phyloP scores from a whole-genome alignment of 2,888 invertebrate genomes.

The Drosophila prostipennis region DNA sequence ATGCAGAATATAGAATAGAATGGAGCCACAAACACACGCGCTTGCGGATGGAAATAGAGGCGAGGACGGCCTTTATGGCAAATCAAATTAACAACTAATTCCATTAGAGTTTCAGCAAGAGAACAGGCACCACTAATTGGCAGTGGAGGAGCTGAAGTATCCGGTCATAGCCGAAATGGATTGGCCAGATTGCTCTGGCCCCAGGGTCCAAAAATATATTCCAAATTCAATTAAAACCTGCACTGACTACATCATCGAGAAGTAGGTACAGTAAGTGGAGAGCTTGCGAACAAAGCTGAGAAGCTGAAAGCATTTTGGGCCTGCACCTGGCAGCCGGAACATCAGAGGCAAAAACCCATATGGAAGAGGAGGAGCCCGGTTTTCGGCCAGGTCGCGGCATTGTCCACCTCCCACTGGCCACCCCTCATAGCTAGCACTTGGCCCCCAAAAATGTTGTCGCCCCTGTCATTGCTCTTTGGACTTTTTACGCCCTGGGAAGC shows the following conservation, averaged over 20 bases:
- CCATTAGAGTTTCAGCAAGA: slow-evolving; percentile 46
- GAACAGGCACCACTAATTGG: slow-evolving; percentile 31
- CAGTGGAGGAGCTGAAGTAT: slow-evolving; percentile 1
- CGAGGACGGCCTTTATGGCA: slow-evolving; percentile 43
- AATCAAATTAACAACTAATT: slow-evolving; percentile 66
- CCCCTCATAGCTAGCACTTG: slow-evolving; percentile 11
- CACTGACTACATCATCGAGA: slow-evolving; percentile 9
- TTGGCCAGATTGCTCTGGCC: slow-evolving; percentile 25
- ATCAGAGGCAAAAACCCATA: slow-evolving; percentile 6
- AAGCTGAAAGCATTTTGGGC: slow-evolving; percentile 15
- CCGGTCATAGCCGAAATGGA: slow-evolving; percentile 39
- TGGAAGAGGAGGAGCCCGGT: slow-evolving; percentile 29
- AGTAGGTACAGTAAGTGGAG: slow-evolving; percentile 2
- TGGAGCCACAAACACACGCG: slow-evolving; percentile 6
- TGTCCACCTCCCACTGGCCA: slow-evolving; percentile 18
- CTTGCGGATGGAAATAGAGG: background rate
- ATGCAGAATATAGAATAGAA: no score
- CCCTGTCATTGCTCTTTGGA: slow-evolving; percentile 31
- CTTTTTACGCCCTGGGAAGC: slow-evolving; percentile 19
- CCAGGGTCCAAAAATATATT: slow-evolving; percentile 41
- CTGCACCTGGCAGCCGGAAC: slow-evolving; percentile 17
- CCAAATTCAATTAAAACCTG: slow-evolving; percentile 73
- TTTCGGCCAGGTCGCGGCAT: slow-evolving; percentile 41
- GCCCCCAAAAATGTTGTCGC: slow-evolving; percentile 36
- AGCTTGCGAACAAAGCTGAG: slow-evolving; percentile 14